Evolutionary conservation across 1,140 invertebrate genomes (phyloP), one percentile per base, ranked within the genome.

Genomic region (Bursaphelenchus mucronatus): DNA sequence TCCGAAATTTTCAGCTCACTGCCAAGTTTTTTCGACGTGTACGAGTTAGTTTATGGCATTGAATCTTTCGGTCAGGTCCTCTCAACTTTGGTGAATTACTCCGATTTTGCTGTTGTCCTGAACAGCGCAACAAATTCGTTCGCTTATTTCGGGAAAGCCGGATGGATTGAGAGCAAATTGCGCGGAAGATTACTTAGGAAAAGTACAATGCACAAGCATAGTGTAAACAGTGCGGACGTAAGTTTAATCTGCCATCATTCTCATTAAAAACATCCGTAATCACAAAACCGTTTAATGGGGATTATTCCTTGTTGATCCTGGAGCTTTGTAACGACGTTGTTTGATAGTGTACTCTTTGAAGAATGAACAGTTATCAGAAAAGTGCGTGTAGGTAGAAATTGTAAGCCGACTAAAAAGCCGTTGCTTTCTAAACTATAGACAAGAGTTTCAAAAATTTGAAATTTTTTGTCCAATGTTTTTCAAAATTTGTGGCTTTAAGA

Each of bases 61-160:
- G 73, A 73, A 15, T 76, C 68, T 41, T 73, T 73, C 46, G 74
- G 74, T 19, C 64, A 54, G 9, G 50, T 72, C 19, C 54, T 73
- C n/a, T 61, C 68, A 15, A 61, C 71, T 39, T 54, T 73, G 6
- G 74, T 73, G n/a, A 47, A 73, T 15, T 44, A 76, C 11, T 73
- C 71, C 15, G 71, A 73, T 59, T 73, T 73, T 52, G 68, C 49
- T n/a, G 73, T 73, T 47, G 68, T 73, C 30, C 43, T 73, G 30
- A 73, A 73, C 63, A 50, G 56, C 21, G 71, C 71, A 6, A 76
- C 71, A 52, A 73, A 73, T 67, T 76, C 71, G 5, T 61, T 73
- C 30, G 71, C 71, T n/a, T 73, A 73, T 64, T 76, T 73, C 54
- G 71, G 71, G 8, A 72, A 63, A 13, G 30, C 65, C 15, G 17